Conservation (phyloP, 2,113 vertebrate genomes). For the Seriola dumerili region DNA sequence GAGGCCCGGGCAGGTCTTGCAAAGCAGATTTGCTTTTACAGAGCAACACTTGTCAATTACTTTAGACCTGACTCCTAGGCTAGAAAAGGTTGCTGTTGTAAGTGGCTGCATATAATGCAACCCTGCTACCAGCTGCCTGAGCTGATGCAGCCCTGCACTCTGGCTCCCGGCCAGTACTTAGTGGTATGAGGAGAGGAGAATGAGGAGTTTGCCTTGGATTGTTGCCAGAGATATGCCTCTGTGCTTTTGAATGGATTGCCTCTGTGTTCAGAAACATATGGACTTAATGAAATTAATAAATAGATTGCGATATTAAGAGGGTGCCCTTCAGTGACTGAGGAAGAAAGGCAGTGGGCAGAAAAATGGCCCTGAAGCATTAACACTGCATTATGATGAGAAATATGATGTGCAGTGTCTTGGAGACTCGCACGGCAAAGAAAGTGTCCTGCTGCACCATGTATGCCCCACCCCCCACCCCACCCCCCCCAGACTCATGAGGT, state of each 20-base stretch:
- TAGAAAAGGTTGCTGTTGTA: slow-evolving; percentile 67
- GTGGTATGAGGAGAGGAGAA: slow-evolving; percentile 70
- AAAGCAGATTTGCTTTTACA: slow-evolving; percentile 65
- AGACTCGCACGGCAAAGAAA: slow-evolving; percentile 41
- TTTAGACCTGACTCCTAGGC: slow-evolving; percentile 44
- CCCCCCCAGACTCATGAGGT: slow-evolving; percentile 32
- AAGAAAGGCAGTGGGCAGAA: slow-evolving; percentile 50
- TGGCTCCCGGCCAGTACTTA: slow-evolving; percentile 74
- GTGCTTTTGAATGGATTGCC: slow-evolving; percentile 72
- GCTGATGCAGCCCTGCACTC: slow-evolving; percentile 56
- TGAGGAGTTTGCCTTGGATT: slow-evolving; percentile 73
- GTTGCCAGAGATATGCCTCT: slow-evolving; percentile 69
- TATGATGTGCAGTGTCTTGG: slow-evolving; percentile 59
- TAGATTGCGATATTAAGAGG: slow-evolving; percentile 69
- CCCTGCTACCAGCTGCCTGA: slow-evolving; percentile 22
- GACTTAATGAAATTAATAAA: slow-evolving; percentile 80
- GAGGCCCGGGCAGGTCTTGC: slow-evolving; percentile 20
- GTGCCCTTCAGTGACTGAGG: slow-evolving; percentile 65
- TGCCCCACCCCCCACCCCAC: too few relatives aligned
- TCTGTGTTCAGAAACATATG: slow-evolving; percentile 72
- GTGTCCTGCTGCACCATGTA: slow-evolving; percentile 11
- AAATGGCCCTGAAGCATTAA: slow-evolving; percentile 68
- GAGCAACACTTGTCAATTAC: slow-evolving; percentile 77
- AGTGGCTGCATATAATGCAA: slow-evolving; percentile 69
- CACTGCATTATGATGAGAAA: slow-evolving; percentile 70